A percentile compares a stretch with the other conserved stretches of the same genome.
Conservation (phyloP, 2,888 invertebrate species). For the Schizaphis graminum region DNA sequence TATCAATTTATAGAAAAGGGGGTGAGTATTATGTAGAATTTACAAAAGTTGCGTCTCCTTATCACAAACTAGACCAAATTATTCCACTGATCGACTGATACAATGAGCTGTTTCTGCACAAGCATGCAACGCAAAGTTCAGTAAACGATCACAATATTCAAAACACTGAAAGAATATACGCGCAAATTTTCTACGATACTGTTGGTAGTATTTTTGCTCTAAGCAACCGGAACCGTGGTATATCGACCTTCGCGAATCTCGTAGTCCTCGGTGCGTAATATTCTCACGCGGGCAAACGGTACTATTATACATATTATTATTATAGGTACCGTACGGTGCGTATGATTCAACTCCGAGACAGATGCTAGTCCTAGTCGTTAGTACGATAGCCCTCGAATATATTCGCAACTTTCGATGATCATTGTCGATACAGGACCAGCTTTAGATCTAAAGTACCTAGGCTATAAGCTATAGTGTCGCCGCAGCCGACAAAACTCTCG, state of each 20-base stretch:
- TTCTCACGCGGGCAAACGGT: not conserved
- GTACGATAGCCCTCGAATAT: not conserved
- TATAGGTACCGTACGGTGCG: not conserved
- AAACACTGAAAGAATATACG: no score
- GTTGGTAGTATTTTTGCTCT: not conserved
- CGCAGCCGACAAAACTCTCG: no score
- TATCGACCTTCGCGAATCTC: not conserved
- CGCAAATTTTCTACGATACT: not conserved
- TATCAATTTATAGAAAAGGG: no score
- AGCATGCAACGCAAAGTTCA: not conserved
- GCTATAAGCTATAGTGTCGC: no score
- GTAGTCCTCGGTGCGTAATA: not conserved
- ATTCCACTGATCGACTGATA: no score
- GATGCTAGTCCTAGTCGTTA: no score
- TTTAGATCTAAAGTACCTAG: no score
- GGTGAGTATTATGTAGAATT: no score
- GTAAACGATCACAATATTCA: not conserved
- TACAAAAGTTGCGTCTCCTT: no score
- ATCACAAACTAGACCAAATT: no score
- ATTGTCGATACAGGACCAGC: no score
- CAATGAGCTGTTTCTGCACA: no score
- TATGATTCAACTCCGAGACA: not conserved
- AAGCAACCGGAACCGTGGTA: not conserved
- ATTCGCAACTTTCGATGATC: not conserved
- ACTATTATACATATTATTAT: not conserved